A percentile compares a stretch with the other conserved stretches of the same genome.
Evolutionary conservation across 2,888 invertebrate genomes (phyloP).

Genomic region (Drosophila helvetica): DNA sequence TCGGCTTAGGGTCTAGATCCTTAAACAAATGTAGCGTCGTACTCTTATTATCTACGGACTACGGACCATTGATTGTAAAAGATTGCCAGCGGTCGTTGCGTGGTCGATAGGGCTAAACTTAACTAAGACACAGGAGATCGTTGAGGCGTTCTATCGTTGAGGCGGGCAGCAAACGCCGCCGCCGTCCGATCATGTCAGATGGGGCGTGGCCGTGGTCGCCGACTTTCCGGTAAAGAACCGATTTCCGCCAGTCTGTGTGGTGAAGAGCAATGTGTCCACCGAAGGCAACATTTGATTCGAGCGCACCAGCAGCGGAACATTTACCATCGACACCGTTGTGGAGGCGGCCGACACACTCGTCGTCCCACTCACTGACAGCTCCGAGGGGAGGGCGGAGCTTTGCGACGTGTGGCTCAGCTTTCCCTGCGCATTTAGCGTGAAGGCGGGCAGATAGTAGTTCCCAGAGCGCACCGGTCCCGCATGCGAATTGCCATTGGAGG

Average conservation of each 20-base stretch:
- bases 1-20: conserved; percentile 59
- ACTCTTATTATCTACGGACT: conserved; percentile 52
- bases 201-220: conserved; percentile 46
- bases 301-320: conserved; percentile 72
- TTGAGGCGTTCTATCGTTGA: conserved; percentile 59
- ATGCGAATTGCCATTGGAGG: conserved; percentile 28
- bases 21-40: conserved; percentile 72
- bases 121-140: conserved; percentile 79
- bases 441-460: conserved; percentile 71
- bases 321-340: conserved; percentile 64
- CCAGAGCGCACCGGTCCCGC: conserved; percentile 40
- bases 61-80: conserved; percentile 48
- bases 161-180: conserved; percentile 41
- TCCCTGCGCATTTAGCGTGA: conserved; percentile 69
- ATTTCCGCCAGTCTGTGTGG: conserved; percentile 69
- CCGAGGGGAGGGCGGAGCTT: conserved; percentile 13
- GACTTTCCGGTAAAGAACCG: conserved; percentile 68
- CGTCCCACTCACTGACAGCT: conserved; percentile 14
- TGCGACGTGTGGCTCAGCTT: conserved; percentile 52
- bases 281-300: conserved; percentile 82
- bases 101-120: conserved; percentile 68
- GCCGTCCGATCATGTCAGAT: conserved; percentile 69
- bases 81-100: conserved; percentile 54
- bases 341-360: conserved; percentile 34
- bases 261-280: conserved; percentile 82